Conservation (phyloP, 2,113 vertebrate species). For the Ameiurus melas region DNA sequence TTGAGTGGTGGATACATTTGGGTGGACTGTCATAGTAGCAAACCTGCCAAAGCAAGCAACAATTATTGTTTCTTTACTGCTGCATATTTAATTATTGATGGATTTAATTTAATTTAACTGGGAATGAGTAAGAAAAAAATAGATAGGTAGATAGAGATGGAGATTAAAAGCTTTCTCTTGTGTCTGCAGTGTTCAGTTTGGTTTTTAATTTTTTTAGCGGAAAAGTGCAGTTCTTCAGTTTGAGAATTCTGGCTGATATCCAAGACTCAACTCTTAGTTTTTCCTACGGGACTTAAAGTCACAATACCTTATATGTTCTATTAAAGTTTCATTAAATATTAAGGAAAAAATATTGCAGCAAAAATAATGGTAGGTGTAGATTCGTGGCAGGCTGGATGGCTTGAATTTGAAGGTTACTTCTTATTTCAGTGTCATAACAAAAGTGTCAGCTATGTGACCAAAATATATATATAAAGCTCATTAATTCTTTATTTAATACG, state of each 20-base stretch:
- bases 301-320: conserved; percentile 20
- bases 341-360: conserved; percentile 30
- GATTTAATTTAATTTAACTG: background rate
- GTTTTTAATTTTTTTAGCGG: background rate
- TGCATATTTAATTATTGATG: background rate
- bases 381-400: background rate
- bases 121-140: background rate
- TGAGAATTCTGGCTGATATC: background rate
- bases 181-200: background rate
- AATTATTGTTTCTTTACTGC: background rate
- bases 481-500: background rate
- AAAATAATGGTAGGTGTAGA: background rate
- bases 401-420: conserved; percentile 5
- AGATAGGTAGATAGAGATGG: background rate
- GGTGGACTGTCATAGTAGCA: background rate
- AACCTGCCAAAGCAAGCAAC: background rate
- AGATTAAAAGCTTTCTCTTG: background rate
- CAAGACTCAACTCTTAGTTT: conserved; percentile 1
- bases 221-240: background rate
- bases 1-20: background rate
- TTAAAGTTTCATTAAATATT: conserved; percentile 40
- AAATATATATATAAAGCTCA: background rate
- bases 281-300: conserved; percentile 13
- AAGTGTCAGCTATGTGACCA: background rate
- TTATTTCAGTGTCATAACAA: conserved; percentile 1